Evolutionary conservation across 2,888 invertebrate species (phyloP).

Genomic region (Spodoptera picta): DNA sequence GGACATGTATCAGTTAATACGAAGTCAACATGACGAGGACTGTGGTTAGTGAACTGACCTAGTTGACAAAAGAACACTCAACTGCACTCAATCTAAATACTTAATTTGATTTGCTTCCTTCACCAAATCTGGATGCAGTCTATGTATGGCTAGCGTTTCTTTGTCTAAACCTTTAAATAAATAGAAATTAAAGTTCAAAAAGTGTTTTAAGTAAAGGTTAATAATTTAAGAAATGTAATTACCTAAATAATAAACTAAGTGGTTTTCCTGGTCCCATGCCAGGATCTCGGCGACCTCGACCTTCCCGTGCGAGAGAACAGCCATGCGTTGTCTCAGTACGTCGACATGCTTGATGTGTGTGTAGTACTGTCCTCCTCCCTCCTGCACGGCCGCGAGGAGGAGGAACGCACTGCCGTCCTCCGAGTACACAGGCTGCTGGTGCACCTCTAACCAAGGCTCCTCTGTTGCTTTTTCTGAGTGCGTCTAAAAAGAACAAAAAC

Average conservation of each 20-base stretch:
- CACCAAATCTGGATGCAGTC: constrained; percentile 81
- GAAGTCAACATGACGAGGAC: constrained; percentile 58
- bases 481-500: constrained; percentile 82
- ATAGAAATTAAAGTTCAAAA: constrained; percentile 57
- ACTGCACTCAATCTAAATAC: constrained; percentile 81
- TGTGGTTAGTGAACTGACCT: constrained; percentile 63
- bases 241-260: constrained; percentile 93
- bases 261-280: constrained; percentile 95
- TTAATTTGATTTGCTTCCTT: constrained; percentile 84
- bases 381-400: constrained; percentile 94
- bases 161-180: constrained; percentile 82
- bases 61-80: constrained; percentile 71
- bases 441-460: constrained; percentile 95
- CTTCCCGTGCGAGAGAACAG: constrained; percentile 95
- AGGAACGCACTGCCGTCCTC: constrained; percentile 95
- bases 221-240: constrained; percentile 32
- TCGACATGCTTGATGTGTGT: constrained; percentile 97
- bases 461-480: constrained; percentile 95
- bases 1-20: constrained; percentile 35
- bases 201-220: constrained; percentile 7
- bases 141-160: constrained; percentile 74
- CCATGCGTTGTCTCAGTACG: constrained; percentile 93
- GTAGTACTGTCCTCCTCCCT: constrained; percentile 94
- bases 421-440: constrained; percentile 95
- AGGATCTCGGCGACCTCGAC: constrained; percentile 95